These are phyloP conservation scores for Cryptophagus acutangulus DNA, from an alignment of 2,888 invertebrate genomes.

Conservation along the genomic window DNA sequence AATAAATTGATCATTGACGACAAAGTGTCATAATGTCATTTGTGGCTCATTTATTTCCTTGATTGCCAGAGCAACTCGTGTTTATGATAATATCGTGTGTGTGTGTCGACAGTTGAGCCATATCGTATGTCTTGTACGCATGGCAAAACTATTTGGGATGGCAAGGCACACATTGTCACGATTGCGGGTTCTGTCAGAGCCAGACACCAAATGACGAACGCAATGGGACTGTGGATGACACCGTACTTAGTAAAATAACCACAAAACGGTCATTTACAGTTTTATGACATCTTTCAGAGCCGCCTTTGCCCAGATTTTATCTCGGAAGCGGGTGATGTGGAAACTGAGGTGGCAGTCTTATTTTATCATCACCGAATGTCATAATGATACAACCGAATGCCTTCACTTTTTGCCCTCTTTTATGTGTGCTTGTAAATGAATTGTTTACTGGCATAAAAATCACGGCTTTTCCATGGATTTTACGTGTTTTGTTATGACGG, in stretches of 20 bases:
- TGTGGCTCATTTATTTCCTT: constrained; percentile 10
- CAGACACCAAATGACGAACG: constrained; percentile 41
- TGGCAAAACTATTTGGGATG: constrained; percentile 13
- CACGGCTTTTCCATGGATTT: constrained; percentile 3
- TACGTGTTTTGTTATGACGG: background rate
- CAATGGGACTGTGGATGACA: constrained; percentile 44
- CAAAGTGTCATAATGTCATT: constrained; percentile 7
- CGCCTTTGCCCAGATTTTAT: constrained; percentile 41
- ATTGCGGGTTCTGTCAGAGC: constrained; percentile 30
- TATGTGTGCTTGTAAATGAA: constrained; percentile 29
- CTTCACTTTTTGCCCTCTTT: constrained; percentile 21
- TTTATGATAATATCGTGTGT: constrained; percentile 27
- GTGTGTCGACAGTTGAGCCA: constrained; percentile 15
- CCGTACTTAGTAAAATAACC: constrained; percentile 47
- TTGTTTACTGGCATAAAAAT: constrained; percentile 22
- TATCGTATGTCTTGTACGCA: constrained; percentile 18
- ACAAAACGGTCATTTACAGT: constrained; percentile 45
- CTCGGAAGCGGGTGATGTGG: constrained; percentile 24
- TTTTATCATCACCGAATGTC: constrained; percentile 37
- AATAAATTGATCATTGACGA: too few species aligned
- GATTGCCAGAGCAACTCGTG: constrained; percentile 19
- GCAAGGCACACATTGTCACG: constrained; percentile 25
- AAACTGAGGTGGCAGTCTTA: constrained; percentile 31
- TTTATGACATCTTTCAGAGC: constrained; percentile 41
- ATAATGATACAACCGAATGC: constrained; percentile 32